Evolutionary conservation across 2,888 invertebrate species (phyloP).

Genomic region (Pycnomerus fuliginosus): DNA sequence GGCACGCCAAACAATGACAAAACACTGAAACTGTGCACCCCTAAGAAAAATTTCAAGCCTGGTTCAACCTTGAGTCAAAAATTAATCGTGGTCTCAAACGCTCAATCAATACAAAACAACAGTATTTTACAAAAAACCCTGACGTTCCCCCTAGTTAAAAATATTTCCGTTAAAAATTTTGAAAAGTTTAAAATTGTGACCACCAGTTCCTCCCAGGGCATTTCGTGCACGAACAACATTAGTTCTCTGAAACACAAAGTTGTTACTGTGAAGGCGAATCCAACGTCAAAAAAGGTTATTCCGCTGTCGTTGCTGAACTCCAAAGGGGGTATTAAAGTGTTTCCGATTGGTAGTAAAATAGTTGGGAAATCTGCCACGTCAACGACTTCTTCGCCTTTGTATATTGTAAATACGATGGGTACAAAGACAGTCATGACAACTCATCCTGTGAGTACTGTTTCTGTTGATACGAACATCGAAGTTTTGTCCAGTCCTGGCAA

Average conservation of each 20-base stretch:
- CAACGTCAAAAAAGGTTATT: slow-evolving; percentile 46
- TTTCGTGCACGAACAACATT: slow-evolving; percentile 31
- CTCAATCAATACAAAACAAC: slow-evolving; percentile 46
- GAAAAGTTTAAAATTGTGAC: slow-evolving; percentile 52
- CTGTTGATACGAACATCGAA: slow-evolving; percentile 2
- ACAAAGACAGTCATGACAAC: background rate
- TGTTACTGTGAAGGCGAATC: slow-evolving; percentile 44
- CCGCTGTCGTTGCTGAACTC: slow-evolving; percentile 48
- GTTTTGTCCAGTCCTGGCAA: slow-evolving; percentile 21
- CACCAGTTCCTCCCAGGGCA: slow-evolving; percentile 31
- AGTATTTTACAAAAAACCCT: slow-evolving; percentile 50
- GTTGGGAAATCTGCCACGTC: slow-evolving; percentile 41
- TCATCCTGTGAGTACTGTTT: background rate
- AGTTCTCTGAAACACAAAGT: slow-evolving; percentile 46
- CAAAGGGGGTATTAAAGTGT: slow-evolving; percentile 49
- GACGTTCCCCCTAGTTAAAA: slow-evolving; percentile 49
- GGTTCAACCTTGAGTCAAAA: slow-evolving; percentile 44
- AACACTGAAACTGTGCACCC: slow-evolving; percentile 41
- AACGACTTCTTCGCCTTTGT: slow-evolving; percentile 39
- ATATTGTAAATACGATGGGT: slow-evolving; percentile 40
- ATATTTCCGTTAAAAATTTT: slow-evolving; percentile 49
- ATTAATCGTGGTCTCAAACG: slow-evolving; percentile 50
- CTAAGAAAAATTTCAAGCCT: slow-evolving; percentile 41
- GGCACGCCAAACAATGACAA: slow-evolving; percentile 29
- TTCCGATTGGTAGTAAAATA: slow-evolving; percentile 47